Base-by-base conservation (phyloP, 2,888 invertebrate species). In the Flexamia atlantica region DNA sequence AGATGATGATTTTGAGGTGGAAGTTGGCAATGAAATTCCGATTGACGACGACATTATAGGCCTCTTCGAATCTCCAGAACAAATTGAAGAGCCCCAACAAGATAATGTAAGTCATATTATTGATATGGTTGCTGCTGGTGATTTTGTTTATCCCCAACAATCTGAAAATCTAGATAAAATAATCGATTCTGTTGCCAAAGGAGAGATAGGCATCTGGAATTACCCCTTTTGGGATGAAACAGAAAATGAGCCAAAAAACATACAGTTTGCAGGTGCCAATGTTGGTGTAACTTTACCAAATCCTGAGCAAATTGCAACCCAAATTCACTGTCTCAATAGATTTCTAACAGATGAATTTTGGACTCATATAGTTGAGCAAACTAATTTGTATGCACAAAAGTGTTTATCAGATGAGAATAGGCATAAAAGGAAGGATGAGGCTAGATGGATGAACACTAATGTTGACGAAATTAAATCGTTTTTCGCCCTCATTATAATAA, bases 401-500 rank as follows among this genome's bases (percentile, higher is more conserved):
- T 50, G n/a, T 50, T 17, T 50, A 3, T 7, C 50, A 7, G 50
- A 50, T 50, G 17, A 50, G n/a, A 50, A 50, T 17, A n/a, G 50
- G 50, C 50, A 7, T n/a, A 50, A 50, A 17, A n/a, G 17, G 17
- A 50, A 50, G 17, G 50, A 50, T 50, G 50, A 50, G 17, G 5
- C 9, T 50, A 50, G 17, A 17, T 50, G 50, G 50, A 17, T 50
- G 50, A 17, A 50, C 17, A 50, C 50, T 3, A 17, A 50, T 50
- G 17, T 60, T 60, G 60, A 60, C 3, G 60, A 60, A 25, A 12
- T 60, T n/a, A n/a, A 23, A 25, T 23, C 60, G 23, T 60, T 28
- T 23, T 60, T 60, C 23, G 60, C 60, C 9, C 60, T 60, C 3
- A 28, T 60, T 23, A 60, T 60, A 28, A 60, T 60, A 23, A 60